phyloP scores from a whole-genome alignment of 2,113 vertebrate species.

The Ailurus styani region DNA sequence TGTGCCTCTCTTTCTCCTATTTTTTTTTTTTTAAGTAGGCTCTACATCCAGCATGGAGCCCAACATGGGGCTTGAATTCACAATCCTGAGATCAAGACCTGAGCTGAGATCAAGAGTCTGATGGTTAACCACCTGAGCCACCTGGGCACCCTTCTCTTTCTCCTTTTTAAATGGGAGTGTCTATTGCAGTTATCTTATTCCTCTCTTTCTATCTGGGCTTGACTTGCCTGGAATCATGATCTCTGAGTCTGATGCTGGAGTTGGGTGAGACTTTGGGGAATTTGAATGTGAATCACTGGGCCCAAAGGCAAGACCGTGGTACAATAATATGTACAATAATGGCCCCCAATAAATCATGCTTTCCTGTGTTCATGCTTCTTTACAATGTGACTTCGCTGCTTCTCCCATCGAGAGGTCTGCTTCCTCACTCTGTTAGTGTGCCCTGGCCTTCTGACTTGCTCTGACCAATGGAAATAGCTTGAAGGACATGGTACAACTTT shows the following conservation, averaged over 20 bases:
- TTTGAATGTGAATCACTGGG: background rate
- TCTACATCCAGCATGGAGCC: background rate
- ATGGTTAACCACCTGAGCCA: background rate
- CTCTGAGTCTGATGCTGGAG: background rate
- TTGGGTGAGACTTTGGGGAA: background rate
- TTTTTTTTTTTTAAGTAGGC: background rate
- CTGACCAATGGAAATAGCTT: background rate
- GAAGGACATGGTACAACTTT: background rate
- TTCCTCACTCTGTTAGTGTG: background rate
- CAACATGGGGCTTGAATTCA: background rate
- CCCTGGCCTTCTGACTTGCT: background rate
- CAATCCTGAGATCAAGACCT: background rate
- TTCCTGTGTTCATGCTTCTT: background rate
- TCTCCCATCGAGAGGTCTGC: background rate
- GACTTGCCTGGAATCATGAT: background rate
- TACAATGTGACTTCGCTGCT: background rate
- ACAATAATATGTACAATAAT: no score
- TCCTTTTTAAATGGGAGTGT: background rate
- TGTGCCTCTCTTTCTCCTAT: background rate
- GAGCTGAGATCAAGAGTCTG: background rate
- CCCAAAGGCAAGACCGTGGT: background rate
- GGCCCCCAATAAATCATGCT: background rate
- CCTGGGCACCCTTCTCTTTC: background rate
- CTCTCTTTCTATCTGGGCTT: background rate
- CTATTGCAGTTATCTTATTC: background rate